Evolutionary conservation across 2,888 invertebrate species (phyloP), one percentile per base, ranked within the genome.

Genomic region (Taenaris catops): DNA sequence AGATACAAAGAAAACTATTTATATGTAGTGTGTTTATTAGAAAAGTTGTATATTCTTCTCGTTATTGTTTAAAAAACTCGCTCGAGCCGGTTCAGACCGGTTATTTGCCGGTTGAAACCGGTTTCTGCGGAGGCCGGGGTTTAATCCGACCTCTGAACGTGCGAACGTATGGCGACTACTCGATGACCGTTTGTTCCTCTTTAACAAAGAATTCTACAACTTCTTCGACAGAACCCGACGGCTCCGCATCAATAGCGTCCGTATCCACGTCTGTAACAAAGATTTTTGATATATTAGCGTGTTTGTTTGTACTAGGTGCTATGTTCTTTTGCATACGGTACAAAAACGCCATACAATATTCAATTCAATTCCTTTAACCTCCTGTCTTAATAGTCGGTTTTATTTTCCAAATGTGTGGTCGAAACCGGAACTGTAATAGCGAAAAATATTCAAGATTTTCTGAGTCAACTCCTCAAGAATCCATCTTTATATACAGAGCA

Each of bases 191-290:
- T 63, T 91, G 90, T 90, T 98, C 97, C 89, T 98, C 97, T 90
- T 97, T 97, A 72, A 98, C 92, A 89, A 98, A 95, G 93, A 98
- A 97, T 93, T 98, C 98, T 63, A 98, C 94, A 66, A 94, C 90
- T 89, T 98, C 98, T 71, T 98, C 98, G 72, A 97, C 96, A 60
- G 96, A 92, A 73, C 96, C 96, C 58, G 91, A 90, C 31, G 91
- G 89, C 64, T 96, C 95, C 32, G 94, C 93, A 70, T 95, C 95
- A 55, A 96, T 81, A 69, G 93, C 94, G 79, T 98, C 97, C n/a
- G 98, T 97, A 72, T 98, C 97, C 55, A 96, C 90, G 73, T 95
- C 97, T 97, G 81, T 4, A 84, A 47, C 53, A 58, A 51, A 59
- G 49, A 45, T 1, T 18, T 18, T 7, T 8, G 5, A 3, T 7